Evolutionary conservation across 2,888 invertebrate genomes (phyloP), one percentile per base, ranked within the genome.

Genomic region (Pristionchus fissidentatus): DNA sequence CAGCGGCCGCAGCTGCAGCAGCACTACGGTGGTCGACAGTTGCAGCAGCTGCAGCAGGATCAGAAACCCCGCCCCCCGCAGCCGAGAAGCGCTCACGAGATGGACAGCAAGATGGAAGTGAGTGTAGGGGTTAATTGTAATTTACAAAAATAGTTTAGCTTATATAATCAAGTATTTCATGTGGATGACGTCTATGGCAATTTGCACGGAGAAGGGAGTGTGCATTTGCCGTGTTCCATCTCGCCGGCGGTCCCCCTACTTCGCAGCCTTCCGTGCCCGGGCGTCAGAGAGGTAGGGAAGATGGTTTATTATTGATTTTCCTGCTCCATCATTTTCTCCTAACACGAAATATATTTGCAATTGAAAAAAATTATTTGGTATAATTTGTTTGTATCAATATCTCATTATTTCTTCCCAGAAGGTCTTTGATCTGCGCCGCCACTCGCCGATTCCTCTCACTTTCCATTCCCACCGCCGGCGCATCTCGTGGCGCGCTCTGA

Each of bases 401-500:
- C n/a, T n/a, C n/a, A n/a, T n/a, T 29, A 13, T 13, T 8, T 7
- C 10, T 32, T 70, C 43, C 38, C 70, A 70, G 70, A 41, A 7
- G n/a, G 41, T 43, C 70, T 70, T 26, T 43, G n/a, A 3, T 41
- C 70, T 8, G n/a, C n/a, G n/a, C 22, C 70, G 10, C 70, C 70
- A 1, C n/a, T 26, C 26, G 13, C n/a, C 35, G 3, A n/a, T 19
- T 2, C 26, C 70, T 32, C 70, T 13, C 43, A 38, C 26, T 70
- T 70, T 41, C 70, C 70, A 22, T 70, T 70, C 70, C 70, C 70
- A 1, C 70, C 70, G 41, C 70, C 70, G n/a, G 10, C 70, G 1
- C n/a, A 70, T 26, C 41, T 70, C 4, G 41, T 70, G 32, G 0
- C 60, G 60, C 1, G 60, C 60, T 29, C n/a, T 1, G 22, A 8